These are phyloP conservation scores for Callimorpha dominula DNA, from an alignment of 2,888 invertebrate genomes.

Conservation along the genomic window DNA sequence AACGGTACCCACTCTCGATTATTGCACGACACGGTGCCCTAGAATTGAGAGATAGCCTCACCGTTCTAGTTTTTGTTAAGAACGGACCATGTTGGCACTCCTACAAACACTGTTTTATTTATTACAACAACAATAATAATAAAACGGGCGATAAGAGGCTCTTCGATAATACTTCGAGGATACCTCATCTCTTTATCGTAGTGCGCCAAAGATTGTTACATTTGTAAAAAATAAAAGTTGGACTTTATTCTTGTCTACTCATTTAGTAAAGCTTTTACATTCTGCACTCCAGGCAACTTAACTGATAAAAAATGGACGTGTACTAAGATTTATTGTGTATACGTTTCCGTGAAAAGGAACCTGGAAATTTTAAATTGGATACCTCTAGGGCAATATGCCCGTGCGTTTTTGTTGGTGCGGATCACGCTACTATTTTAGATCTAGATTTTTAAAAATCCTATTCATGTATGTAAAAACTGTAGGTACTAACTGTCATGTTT, in stretches of 20 bases:
- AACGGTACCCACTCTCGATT: no score
- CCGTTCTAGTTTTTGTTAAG: no score
- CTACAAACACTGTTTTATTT: no score
- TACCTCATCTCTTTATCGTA: no score
- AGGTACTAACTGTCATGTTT: not conserved
- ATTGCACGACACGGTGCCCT: no score
- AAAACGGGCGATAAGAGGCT: no score
- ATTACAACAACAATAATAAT: no score
- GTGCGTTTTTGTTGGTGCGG: not conserved
- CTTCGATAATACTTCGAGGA: no score
- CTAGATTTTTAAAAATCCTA: not conserved
- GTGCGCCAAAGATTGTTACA: not conserved
- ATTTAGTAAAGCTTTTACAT: constrained; percentile 8
- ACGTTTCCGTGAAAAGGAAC: constrained; percentile 1
- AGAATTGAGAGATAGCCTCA: no score
- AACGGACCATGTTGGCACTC: no score
- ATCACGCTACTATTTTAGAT: no score
- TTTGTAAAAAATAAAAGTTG: constrained; percentile 1
- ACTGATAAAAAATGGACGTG: constrained; percentile 15
- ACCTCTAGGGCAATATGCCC: not conserved
- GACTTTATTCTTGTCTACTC: not conserved
- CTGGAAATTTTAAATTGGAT: constrained; percentile 3
- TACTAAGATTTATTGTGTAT: constrained; percentile 10
- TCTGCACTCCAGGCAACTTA: constrained; percentile 4
- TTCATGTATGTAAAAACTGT: not conserved